phyloP scores from a whole-genome alignment of 2,888 invertebrate genomes.

The Leptinotarsa peninsularis region DNA sequence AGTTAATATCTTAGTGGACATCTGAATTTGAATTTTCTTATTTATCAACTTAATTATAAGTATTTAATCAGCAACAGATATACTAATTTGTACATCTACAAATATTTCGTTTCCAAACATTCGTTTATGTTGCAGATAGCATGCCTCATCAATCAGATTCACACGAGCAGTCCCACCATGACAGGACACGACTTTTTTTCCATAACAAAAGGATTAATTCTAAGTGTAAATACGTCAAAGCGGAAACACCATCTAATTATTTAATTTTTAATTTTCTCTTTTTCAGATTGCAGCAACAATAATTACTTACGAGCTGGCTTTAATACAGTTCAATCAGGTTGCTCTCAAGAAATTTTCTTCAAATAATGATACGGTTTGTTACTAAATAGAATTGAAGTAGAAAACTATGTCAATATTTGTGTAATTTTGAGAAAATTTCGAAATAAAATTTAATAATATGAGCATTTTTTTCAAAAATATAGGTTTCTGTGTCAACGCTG shows the following conservation, averaged over 20 bases:
- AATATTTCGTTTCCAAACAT: too few relatives aligned
- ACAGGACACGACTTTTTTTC: slow-evolving; percentile 54
- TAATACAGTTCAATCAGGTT: slow-evolving; percentile 52
- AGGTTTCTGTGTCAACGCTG: too few relatives aligned
- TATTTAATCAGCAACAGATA: too few relatives aligned
- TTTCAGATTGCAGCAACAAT: slow-evolving; percentile 54
- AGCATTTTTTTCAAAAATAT: too few relatives aligned
- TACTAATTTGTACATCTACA: too few relatives aligned
- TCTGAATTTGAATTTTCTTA: too few relatives aligned
- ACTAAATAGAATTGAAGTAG: neutral
- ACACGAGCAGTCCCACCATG: slow-evolving; percentile 49
- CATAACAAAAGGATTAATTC: slow-evolving; percentile 53
- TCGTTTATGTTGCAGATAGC: neutral
- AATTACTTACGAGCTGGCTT: slow-evolving; percentile 54
- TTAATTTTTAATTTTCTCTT: neutral
- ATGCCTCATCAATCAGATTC: slow-evolving; percentile 46
- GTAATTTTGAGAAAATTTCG: neutral
- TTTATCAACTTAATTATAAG: too few relatives aligned
- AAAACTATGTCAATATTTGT: neutral
- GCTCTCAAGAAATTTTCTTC: slow-evolving; percentile 26
- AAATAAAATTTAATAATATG: too few relatives aligned
- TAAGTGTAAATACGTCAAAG: slow-evolving; percentile 49
- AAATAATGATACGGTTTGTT: neutral
- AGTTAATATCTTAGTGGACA: too few relatives aligned
- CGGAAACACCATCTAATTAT: too few relatives aligned